Evolutionary conservation across 2,888 invertebrate genomes (phyloP).

Genomic region (Dioctria rufipes): DNA sequence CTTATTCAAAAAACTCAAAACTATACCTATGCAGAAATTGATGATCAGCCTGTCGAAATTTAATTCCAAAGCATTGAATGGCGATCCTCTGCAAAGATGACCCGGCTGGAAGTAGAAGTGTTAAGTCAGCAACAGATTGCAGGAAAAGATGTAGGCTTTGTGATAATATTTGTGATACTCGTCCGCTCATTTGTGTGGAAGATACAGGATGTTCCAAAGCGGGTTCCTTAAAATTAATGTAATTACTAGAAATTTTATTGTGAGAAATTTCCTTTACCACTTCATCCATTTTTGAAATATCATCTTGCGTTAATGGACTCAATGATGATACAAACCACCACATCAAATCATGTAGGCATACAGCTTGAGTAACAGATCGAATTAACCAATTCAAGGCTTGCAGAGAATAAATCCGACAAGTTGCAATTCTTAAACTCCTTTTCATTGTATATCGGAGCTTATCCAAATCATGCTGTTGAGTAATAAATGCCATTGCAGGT

Average conservation of each 20-base stretch:
- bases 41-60: constrained; percentile 91
- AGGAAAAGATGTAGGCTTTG: constrained; percentile 88
- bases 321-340: constrained; percentile 97
- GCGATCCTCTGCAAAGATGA: constrained; percentile 93
- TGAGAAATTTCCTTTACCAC: constrained; percentile 63
- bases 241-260: no score
- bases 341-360: constrained; percentile 93
- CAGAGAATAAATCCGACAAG: constrained; percentile 88
- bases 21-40: constrained; percentile 84
- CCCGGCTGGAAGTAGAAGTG: constrained; percentile 88
- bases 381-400: constrained; percentile 97
- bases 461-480: constrained; percentile 88
- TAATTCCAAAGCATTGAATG: constrained; percentile 93
- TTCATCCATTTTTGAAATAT: constrained; percentile 66
- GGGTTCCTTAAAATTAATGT: constrained; percentile 69
- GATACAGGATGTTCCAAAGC: constrained; percentile 81
- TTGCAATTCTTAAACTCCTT: constrained; percentile 85
- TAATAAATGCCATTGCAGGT: constrained; percentile 90
- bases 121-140: constrained; percentile 93
- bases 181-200: constrained; percentile 84
- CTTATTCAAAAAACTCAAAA: constrained; percentile 1
- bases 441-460: constrained; percentile 89
- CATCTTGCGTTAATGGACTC: constrained; percentile 75
- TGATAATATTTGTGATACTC: constrained; percentile 78
- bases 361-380: constrained; percentile 90